Evolutionary conservation across 2,888 invertebrate genomes (phyloP), one percentile per base, ranked within the genome.

Genomic region (Gandaritis pyraliata): DNA sequence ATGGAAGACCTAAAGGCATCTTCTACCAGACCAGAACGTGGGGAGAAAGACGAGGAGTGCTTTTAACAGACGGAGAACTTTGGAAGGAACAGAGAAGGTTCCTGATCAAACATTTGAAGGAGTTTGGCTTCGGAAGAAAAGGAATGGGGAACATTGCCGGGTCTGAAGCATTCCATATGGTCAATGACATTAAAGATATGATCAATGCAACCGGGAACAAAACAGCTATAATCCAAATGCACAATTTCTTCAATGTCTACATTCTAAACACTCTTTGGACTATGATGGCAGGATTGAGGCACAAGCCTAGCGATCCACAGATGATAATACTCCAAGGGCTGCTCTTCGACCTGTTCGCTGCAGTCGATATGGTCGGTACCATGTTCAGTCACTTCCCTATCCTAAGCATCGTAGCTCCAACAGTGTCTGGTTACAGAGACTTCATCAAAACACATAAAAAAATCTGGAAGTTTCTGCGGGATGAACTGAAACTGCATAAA

Each of bases 241-340:
- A 95, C 60, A 95, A 95, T 59, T 93, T 95, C 54, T 97, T 97
- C 73, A 95, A 95, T 18, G 95, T 96, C 0, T 95, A 96, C 65
- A 94, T 96, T 18, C 85, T 97, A 7, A 97, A 97, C 72, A 95
- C 96, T 0, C 82, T 97, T 0, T 97, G 97, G 97, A 94, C 94
- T 51, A 96, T 97, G 96, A 94, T 97, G 93, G 96, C 97, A 5
- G 96, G 96, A 1, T 94, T 94, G 45, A 92, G 96, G 52, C 96
- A 96, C 75, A 94, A 94, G 53, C 93, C 94, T 0, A 95, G 94
- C 36, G 96, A 97, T 69, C 89, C 94, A 33, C 94, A 96, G 72
- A 92, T 97, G 80, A 93, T 93, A 65, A 87, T 94, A 15, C 87
- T 97, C 0, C 95, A 96, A 82, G 89, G 85, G 29, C 93, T 96